These are phyloP conservation scores for Pollachius pollachius DNA, from an alignment of 2,113 vertebrate species.

Conservation along the genomic window DNA sequence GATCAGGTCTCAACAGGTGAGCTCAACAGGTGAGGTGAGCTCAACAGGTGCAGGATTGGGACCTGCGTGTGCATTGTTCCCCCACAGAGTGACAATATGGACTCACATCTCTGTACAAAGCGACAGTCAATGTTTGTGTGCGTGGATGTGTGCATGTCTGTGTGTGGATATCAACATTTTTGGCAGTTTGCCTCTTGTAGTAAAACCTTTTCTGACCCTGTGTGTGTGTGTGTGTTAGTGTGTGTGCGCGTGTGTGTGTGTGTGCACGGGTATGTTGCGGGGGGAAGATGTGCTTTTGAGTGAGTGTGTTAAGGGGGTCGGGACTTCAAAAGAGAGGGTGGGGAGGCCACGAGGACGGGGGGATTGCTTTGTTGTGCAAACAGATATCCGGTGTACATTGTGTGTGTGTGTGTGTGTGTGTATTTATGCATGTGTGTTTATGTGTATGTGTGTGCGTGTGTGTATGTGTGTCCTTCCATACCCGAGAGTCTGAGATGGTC, in stretches of 20 bases:
- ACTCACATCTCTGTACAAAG: no score
- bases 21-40: no score
- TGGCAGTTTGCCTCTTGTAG: neutral
- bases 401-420: neutral
- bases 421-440: neutral
- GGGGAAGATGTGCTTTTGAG: constrained; percentile 11
- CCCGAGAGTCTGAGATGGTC: no score
- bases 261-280: neutral
- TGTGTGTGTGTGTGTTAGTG: constrained; percentile 1
- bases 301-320: constrained; percentile 12
- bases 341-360: no score
- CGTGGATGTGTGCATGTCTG: constrained; percentile 1
- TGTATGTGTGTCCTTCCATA: neutral
- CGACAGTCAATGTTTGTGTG: neutral
- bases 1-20: no score
- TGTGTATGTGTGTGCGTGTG: neutral
- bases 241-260: neutral
- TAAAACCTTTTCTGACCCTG: neutral
- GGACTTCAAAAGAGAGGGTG: constrained; percentile 4
- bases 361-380: no score
- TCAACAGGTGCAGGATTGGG: no score
- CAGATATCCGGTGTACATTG: neutral
- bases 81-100: no score
- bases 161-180: neutral
- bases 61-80: no score